phyloP scores from a whole-genome alignment of 2,113 vertebrate species.

The Mellivora capensis region DNA sequence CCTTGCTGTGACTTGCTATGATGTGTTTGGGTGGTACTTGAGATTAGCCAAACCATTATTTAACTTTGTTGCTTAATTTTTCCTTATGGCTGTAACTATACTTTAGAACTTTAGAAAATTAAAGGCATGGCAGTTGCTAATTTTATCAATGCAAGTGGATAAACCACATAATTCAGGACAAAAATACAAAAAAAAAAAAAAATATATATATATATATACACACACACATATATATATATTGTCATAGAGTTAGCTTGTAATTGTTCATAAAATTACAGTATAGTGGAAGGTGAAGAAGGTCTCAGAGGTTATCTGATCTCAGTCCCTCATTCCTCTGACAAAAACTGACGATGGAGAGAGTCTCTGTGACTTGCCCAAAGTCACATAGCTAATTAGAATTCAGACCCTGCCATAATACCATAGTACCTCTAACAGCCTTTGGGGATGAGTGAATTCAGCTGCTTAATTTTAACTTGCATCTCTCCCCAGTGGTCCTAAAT shows the following conservation, averaged over 20 bases:
- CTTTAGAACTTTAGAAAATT: slow-evolving; percentile 41
- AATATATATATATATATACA: no score
- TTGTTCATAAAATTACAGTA: slow-evolving; percentile 38
- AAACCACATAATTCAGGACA: slow-evolving; percentile 58
- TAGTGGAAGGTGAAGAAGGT: neutral
- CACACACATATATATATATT: neutral
- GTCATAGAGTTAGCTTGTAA: neutral
- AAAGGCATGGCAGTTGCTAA: slow-evolving; percentile 58
- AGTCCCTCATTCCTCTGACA: neutral
- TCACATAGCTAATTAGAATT: neutral
- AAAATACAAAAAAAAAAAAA: slow-evolving; percentile 52
- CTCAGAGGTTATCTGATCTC: neutral
- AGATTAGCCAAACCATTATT: slow-evolving; percentile 60
- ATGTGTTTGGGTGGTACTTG: slow-evolving; percentile 43
- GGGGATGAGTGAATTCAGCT: neutral
- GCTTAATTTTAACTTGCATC: neutral
- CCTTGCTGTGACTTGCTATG: neutral
- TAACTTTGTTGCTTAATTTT: slow-evolving; percentile 63
- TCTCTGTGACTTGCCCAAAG: neutral
- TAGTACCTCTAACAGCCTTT: neutral
- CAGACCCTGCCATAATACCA: neutral
- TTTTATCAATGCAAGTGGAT: slow-evolving; percentile 56
- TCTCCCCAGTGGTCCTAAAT: neutral
- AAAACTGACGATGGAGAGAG: neutral
- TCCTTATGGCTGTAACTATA: slow-evolving; percentile 34